These are phyloP conservation scores for Telmatochromis bifrenatus DNA, from an alignment of 2,113 vertebrate genomes.

Conservation along the genomic window DNA sequence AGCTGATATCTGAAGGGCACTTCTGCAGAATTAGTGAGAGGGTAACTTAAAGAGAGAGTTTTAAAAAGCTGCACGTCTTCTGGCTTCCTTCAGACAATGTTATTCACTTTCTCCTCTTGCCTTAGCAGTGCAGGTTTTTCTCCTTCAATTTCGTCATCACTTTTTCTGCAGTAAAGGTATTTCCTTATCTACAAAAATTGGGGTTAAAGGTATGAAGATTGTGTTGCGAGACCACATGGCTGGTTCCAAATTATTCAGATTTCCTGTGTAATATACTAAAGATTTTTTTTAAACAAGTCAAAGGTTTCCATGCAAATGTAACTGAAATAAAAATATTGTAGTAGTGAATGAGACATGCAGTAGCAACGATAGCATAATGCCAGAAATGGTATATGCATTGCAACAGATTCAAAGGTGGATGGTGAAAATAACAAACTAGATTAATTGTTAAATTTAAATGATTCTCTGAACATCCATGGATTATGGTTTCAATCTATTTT, in stretches of 20 bases:
- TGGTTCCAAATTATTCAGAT: neutral
- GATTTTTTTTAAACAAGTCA: neutral
- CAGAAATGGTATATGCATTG: neutral
- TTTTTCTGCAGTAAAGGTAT: neutral
- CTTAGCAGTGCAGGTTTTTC: neutral
- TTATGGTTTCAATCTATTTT: neutral
- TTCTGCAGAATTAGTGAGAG: neutral
- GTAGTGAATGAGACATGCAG: neutral
- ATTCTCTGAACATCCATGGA: neutral
- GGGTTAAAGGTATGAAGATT: neutral
- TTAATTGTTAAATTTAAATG: neutral
- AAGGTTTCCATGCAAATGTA: neutral
- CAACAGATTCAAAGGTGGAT: neutral
- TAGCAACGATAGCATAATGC: neutral
- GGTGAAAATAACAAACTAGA: neutral
- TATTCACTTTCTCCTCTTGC: neutral
- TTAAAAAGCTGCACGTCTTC: neutral
- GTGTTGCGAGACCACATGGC: neutral
- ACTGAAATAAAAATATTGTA: neutral
- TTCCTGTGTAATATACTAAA: neutral
- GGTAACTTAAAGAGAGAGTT: neutral
- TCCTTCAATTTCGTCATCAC: neutral
- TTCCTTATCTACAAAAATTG: neutral
- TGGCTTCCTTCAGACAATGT: neutral
- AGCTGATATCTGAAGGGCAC: neutral